phyloP scores from a whole-genome alignment of 2,113 vertebrate genomes.

The Amazona guildingii region DNA sequence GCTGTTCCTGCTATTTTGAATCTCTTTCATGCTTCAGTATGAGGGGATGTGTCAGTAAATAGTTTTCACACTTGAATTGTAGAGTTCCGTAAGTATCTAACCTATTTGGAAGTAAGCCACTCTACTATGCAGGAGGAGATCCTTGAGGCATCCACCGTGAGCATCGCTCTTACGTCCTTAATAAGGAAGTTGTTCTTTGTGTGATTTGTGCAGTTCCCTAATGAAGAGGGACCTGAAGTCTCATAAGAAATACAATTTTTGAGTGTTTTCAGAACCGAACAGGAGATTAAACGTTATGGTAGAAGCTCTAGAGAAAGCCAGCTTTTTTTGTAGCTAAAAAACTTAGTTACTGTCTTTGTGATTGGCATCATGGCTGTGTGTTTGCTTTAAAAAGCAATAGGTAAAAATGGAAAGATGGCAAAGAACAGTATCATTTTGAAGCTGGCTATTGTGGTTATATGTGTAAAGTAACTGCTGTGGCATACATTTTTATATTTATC shows the following conservation, averaged over 20 bases:
- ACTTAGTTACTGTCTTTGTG: neutral
- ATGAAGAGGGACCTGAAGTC: neutral
- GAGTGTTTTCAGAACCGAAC: neutral
- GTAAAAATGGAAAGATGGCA: neutral
- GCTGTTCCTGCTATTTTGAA: neutral
- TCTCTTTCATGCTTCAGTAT: neutral
- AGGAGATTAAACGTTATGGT: neutral
- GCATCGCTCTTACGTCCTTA: neutral
- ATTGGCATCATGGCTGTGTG: neutral
- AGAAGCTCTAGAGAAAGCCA: neutral
- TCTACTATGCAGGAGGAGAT: neutral
- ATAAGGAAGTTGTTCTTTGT: neutral
- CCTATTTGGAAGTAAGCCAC: neutral
- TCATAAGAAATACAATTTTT: neutral
- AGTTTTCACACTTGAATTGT: neutral
- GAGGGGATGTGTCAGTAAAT: neutral
- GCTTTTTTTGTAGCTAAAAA: neutral
- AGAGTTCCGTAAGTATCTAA: neutral
- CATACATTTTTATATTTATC: neutral
- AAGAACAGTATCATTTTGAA: neutral
- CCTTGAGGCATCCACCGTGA: neutral
- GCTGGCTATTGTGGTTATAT: neutral
- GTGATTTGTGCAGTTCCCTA: neutral
- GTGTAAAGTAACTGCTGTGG: neutral
- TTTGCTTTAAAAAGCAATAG: neutral